These are phyloP conservation scores for Epinephelus malabaricus DNA, from an alignment of 2,797 vertebrate species.

Conservation along the genomic window DNA sequence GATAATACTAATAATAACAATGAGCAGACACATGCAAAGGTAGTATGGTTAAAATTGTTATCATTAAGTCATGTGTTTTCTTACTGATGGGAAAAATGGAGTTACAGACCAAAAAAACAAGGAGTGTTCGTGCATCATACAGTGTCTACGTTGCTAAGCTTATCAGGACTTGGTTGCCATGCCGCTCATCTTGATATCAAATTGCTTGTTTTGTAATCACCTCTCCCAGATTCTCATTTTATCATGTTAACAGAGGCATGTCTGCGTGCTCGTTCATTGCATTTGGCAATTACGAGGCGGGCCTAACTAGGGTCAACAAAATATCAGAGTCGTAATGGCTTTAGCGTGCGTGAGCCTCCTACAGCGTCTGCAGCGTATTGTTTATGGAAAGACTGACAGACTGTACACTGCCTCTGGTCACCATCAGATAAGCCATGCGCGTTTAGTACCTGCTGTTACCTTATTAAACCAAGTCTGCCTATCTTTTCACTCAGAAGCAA, in stretches of 20 bases:
- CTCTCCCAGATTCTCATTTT: slow-evolving; percentile 52
- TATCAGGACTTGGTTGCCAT: slow-evolving; percentile 20
- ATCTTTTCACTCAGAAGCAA: slow-evolving; percentile 40
- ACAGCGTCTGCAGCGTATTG: slow-evolving; percentile 13
- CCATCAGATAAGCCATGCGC: slow-evolving; percentile 56
- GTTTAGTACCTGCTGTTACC: slow-evolving; percentile 49
- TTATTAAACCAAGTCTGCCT: slow-evolving; percentile 59
- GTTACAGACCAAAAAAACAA: slow-evolving; percentile 1
- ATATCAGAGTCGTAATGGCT: slow-evolving; percentile 49
- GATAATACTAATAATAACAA: too few species aligned
- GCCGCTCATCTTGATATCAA: slow-evolving; percentile 37
- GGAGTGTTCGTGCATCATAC: not conserved
- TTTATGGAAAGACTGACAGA: slow-evolving; percentile 47
- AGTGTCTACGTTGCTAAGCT: slow-evolving; percentile 11
- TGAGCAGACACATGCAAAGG: not conserved
- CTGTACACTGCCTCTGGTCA: slow-evolving; percentile 35
- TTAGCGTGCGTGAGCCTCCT: slow-evolving; percentile 41
- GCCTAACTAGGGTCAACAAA: slow-evolving; percentile 44
- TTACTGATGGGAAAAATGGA: not conserved
- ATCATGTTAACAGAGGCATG: slow-evolving; percentile 40
- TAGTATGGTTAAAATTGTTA: not conserved
- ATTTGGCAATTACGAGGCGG: slow-evolving; percentile 40
- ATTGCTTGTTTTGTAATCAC: slow-evolving; percentile 48
- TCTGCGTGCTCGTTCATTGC: slow-evolving; percentile 34
- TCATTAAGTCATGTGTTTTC: not conserved